Evolutionary conservation across 2,888 invertebrate genomes (phyloP), one percentile per base, ranked within the genome.

Genomic region (Cerceris rybyensis): DNA sequence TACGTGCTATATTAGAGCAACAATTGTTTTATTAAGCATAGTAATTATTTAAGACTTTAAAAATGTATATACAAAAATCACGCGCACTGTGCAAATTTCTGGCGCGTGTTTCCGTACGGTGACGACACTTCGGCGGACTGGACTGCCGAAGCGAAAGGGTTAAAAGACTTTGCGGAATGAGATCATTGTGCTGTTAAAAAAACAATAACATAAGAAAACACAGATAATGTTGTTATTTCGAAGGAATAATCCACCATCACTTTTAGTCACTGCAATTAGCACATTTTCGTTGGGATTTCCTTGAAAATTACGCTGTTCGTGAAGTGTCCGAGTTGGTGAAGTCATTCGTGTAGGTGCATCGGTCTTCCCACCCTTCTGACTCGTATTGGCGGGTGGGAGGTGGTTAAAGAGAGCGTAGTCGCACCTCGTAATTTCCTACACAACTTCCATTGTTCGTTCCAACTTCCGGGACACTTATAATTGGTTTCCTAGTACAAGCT

Each of bases 401-500:
- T 64, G 67, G 57, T 81, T 70, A 58, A 42, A 42, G 52, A 50
- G 57, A 72, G 49, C 58, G 69, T 74, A 70, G 69, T 79, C 70
- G 74, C 77, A 65, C 64, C 73, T 76, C 69, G 78, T 75, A 83
- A 83, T 84, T 86, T 87, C 87, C 80, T 77, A 70, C 79, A 74
- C 79, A 80, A 86, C 81, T 87, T 85, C 78, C 74, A 79, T 72
- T 75, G 84, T 81, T 83, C 78, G 85, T 85, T 82, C 83, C 81
- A 88, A 90, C 88, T 90, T 88, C 82, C 84, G 77, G 82, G 85
- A 86, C 87, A 90, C 89, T 90, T 90, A 87, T 90, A 90, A 90
- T 90, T 90, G 90, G 86, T 90, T 90, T 88, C 85, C 76, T 77
- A 82, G 60, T 74, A 69, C 52, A 72, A 55, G 8, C 46, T 61